A percentile compares a stretch with the other conserved stretches of the same genome.
Conservation (phyloP, 2,888 invertebrate species). For the Eugnorisma glareosa region DNA sequence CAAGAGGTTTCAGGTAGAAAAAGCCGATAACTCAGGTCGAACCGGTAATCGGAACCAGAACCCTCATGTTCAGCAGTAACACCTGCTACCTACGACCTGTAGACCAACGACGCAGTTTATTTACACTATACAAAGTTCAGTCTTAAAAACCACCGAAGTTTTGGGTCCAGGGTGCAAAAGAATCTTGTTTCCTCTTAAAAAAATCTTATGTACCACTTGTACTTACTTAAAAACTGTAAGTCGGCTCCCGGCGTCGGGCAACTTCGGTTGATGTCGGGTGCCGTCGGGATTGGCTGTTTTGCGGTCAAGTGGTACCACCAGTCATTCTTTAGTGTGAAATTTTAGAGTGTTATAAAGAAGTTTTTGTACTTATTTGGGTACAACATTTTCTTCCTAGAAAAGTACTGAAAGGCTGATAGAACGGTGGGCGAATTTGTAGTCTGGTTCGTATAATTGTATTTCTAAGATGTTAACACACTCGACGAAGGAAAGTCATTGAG, state of each 20-base stretch:
- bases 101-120: neutral
- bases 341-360: constrained; percentile 25
- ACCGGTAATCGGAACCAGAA: neutral
- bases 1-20: neutral
- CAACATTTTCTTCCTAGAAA: neutral
- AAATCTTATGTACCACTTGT: constrained; percentile 24
- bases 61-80: neutral
- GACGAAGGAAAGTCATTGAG: neutral
- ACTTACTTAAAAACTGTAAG: constrained; percentile 41
- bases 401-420: neutral
- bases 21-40: rapidly evolving
- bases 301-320: constrained; percentile 53
- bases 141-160: neutral
- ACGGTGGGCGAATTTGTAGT: neutral
- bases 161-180: constrained; percentile 11
- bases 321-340: constrained; percentile 25
- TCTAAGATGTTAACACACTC: too few relatives aligned
- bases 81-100: neutral
- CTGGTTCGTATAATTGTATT: too few relatives aligned
- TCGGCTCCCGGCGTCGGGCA: neutral
- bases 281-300: constrained; percentile 17
- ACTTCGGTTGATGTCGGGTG: neutral
- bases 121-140: neutral
- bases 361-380: constrained; percentile 22
- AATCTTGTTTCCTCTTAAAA: constrained; percentile 26